These are phyloP conservation scores for Zaprionus lineosus DNA, from an alignment of 2,888 invertebrate genomes.

Conservation along the genomic window DNA sequence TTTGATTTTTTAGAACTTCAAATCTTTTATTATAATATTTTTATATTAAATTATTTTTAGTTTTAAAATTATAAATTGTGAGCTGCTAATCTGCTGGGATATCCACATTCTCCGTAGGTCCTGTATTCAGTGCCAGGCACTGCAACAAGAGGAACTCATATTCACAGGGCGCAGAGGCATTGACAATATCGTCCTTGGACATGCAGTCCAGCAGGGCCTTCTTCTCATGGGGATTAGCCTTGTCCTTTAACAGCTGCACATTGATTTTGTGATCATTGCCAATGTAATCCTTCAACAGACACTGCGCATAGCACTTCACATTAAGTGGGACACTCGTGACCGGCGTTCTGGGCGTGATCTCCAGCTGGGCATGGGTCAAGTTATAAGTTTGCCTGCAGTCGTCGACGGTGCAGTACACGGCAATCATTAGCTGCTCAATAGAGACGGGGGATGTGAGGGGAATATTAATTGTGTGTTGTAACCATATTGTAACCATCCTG, in stretches of 20 bases:
- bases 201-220: not conserved
- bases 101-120: not conserved
- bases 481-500: not conserved
- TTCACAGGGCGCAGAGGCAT: slow-evolving; percentile 16
- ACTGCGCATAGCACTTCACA: slow-evolving; percentile 32
- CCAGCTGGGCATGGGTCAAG: slow-evolving; percentile 10
- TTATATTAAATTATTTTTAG: too few relatives aligned
- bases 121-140: slow-evolving; percentile 16
- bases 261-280: slow-evolving; percentile 17
- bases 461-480: too few relatives aligned
- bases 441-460: too few relatives aligned
- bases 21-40: too few relatives aligned
- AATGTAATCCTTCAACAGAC: slow-evolving; percentile 23
- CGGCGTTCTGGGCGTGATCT: slow-evolving; percentile 16
- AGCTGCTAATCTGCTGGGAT: too few relatives aligned
- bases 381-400: slow-evolving; percentile 19
- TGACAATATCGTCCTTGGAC: not conserved
- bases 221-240: slow-evolving; percentile 21
- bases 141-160: slow-evolving; percentile 24
- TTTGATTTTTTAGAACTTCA: too few relatives aligned
- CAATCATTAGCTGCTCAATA: slow-evolving; percentile 1
- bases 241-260: slow-evolving; percentile 7
- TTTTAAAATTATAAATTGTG: too few relatives aligned
- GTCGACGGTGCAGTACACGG: not conserved
- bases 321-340: slow-evolving; percentile 3